These are phyloP conservation scores for Vanacampus margaritifer DNA, from an alignment of 2,113 vertebrate genomes.

Conservation along the genomic window DNA sequence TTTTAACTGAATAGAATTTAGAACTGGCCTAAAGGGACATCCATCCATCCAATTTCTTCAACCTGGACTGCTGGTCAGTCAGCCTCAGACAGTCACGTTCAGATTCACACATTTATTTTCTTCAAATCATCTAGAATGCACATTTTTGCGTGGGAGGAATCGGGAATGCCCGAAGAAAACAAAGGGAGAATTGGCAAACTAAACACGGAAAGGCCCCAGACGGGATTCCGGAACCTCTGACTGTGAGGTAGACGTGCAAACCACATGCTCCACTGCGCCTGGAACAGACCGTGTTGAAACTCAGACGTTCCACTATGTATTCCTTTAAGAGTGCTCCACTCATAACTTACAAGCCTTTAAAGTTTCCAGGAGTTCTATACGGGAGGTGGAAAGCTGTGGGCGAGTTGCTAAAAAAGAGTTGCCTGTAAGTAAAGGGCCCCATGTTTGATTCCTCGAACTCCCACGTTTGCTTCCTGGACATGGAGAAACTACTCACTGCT, in stretches of 20 bases:
- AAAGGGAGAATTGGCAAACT: not conserved
- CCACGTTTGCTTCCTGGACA: not conserved
- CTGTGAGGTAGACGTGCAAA: not conserved
- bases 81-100: not conserved
- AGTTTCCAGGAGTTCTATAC: not conserved
- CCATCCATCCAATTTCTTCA: not conserved
- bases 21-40: no score
- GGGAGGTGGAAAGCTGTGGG: not conserved
- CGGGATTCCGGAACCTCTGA: slow-evolving; percentile 5
- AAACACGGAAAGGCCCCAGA: slow-evolving; percentile 1
- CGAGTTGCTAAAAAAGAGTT: not conserved
- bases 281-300: not conserved
- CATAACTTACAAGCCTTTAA: not conserved
- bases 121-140: not conserved
- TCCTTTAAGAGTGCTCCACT: not conserved
- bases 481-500: not conserved
- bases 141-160: not conserved
- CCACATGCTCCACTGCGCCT: not conserved
- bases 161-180: not conserved
- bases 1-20: no score
- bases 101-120: not conserved
- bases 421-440: not conserved
- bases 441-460: not conserved
- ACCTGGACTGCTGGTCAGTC: not conserved
- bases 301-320: not conserved